Evolutionary conservation across 2,888 invertebrate genomes (phyloP).

Genomic region (Esperia sulphurella): DNA sequence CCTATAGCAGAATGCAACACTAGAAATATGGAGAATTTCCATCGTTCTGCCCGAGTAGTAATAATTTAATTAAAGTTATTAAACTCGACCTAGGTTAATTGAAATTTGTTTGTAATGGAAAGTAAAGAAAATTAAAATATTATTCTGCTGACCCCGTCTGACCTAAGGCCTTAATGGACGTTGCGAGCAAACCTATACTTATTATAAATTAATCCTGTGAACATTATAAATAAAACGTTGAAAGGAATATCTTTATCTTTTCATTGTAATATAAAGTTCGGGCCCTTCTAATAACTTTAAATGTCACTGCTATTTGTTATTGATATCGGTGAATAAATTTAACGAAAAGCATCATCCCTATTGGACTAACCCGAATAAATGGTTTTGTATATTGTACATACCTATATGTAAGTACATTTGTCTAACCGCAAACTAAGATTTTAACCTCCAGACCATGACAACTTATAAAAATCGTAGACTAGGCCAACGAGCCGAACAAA

Average conservation of each 20-base stretch:
- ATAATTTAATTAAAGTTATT: constrained; percentile 73
- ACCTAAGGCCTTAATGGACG: constrained; percentile 30
- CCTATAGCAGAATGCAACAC: constrained; percentile 36
- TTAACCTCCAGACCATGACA: too few species aligned
- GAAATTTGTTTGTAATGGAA: constrained; percentile 63
- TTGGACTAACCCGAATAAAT: too few species aligned
- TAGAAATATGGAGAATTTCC: constrained; percentile 39
- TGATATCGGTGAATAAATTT: too few species aligned
- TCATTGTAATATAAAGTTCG: not conserved
- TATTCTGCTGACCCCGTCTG: constrained; percentile 52
- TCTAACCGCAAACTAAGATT: too few species aligned
- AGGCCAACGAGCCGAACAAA: too few species aligned
- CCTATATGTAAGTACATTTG: too few species aligned
- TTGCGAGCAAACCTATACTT: constrained; percentile 37
- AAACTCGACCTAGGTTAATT: constrained; percentile 59
- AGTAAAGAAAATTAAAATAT: constrained; percentile 48
- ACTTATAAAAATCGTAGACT: too few species aligned
- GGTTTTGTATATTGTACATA: too few species aligned
- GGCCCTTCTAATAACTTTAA: too few species aligned
- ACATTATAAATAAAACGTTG: too few species aligned
- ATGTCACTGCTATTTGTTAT: too few species aligned
- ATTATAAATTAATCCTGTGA: constrained; percentile 10
- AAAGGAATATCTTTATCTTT: not conserved
- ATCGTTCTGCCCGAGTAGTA: constrained; percentile 46
- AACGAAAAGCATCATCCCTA: too few species aligned